Evolutionary conservation across 2,797 vertebrate species (phyloP).

Genomic region (Megaceryle alcyon): DNA sequence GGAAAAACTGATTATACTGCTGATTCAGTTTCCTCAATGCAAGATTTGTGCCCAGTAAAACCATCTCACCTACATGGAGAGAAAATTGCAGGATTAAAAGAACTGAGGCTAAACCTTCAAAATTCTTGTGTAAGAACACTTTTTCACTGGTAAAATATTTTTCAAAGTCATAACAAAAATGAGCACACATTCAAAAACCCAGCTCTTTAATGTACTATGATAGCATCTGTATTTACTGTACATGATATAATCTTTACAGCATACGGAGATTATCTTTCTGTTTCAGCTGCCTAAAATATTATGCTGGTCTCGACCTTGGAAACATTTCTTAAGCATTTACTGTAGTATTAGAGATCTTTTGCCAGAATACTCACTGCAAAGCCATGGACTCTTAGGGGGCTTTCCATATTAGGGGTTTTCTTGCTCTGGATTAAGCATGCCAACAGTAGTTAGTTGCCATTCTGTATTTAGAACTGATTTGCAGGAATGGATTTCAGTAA

Average conservation of each 20-base stretch:
- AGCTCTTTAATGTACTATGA: background rate
- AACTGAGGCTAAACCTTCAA: background rate
- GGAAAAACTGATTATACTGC: background rate
- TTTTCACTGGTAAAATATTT: background rate
- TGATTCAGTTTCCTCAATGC: background rate
- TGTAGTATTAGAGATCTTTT: conserved; percentile 30
- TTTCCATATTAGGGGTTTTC: conserved; percentile 68
- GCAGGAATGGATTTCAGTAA: conserved; percentile 24
- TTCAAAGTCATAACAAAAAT: conserved; percentile 19
- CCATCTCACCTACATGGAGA: background rate
- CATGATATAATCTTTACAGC: conserved; percentile 49
- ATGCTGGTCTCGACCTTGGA: conserved; percentile 62
- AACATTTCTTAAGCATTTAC: conserved; percentile 40
- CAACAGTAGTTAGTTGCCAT: conserved; percentile 10
- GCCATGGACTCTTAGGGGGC: conserved; percentile 43
- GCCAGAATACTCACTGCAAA: conserved; percentile 64
- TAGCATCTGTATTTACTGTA: conserved; percentile 44
- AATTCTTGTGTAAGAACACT: background rate
- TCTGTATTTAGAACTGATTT: conserved; percentile 65
- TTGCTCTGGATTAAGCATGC: conserved; percentile 51
- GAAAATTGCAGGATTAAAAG: background rate
- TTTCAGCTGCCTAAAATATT: conserved; percentile 56
- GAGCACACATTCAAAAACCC: background rate
- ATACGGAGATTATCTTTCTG: conserved; percentile 30
- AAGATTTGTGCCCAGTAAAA: background rate